Evolutionary conservation across 2,113 vertebrate species (phyloP).

Genomic region (Centropus bengalensis): DNA sequence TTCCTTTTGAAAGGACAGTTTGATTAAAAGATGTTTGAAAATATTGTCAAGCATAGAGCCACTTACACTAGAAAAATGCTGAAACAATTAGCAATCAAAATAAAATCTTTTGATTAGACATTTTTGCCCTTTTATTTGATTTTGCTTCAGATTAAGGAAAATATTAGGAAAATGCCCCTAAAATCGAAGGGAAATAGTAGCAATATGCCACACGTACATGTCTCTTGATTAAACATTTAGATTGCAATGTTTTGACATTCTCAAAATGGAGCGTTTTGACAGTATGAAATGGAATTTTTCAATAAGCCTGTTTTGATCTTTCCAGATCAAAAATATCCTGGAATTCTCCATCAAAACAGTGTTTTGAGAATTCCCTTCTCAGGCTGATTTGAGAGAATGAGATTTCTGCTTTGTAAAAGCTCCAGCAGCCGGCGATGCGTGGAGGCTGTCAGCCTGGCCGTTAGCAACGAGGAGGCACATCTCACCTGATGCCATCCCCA

Average conservation of each 20-base stretch:
- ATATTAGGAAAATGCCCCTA: not conserved
- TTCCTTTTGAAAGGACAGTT: not conserved
- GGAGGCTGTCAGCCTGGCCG: not conserved
- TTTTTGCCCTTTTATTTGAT: conserved; percentile 23
- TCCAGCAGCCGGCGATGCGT: rapidly evolving
- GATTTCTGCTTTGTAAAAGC: not conserved
- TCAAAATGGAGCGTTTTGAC: conserved; percentile 27
- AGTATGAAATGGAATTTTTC: conserved; percentile 44
- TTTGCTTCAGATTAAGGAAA: conserved; percentile 28
- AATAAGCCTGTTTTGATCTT: conserved; percentile 55
- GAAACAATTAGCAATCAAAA: conserved; percentile 57
- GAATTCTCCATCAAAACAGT: not conserved
- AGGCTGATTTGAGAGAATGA: not conserved
- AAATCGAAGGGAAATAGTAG: not conserved
- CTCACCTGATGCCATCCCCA: not conserved
- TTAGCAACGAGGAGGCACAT: not conserved
- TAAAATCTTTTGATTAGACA: conserved; percentile 39
- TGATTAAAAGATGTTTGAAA: conserved; percentile 32
- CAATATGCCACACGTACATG: not conserved
- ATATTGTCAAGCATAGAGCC: not conserved
- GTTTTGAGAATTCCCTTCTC: not conserved
- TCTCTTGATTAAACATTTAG: conserved; percentile 56
- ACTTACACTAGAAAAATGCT: not conserved
- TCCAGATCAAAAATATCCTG: conserved; percentile 21
- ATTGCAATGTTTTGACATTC: conserved; percentile 14